Evolutionary conservation across 2,888 invertebrate species (phyloP).

Genomic region (Cerastis rubricosa): DNA sequence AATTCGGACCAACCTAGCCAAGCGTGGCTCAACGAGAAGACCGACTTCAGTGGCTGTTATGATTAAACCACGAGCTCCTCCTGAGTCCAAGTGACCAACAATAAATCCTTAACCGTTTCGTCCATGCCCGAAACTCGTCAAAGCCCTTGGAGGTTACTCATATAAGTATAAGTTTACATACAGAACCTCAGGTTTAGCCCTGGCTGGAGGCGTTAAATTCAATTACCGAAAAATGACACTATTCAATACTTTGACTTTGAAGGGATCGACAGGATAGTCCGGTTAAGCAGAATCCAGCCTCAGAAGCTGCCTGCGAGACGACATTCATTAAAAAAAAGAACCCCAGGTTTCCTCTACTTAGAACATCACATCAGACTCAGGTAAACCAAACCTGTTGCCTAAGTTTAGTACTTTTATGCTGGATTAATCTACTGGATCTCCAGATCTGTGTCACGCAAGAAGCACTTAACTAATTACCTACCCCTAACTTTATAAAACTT

Average conservation of each 20-base stretch:
- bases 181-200: too few relatives aligned
- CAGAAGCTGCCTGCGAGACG: too few relatives aligned
- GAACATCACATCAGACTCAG: background rate
- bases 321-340: too few relatives aligned
- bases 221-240: too few relatives aligned
- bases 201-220: too few relatives aligned
- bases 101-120: background rate
- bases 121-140: background rate
- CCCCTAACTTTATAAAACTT: constrained; percentile 23
- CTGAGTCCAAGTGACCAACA: background rate
- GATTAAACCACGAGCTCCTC: background rate
- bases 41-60: background rate
- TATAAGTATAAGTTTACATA: background rate
- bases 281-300: too few relatives aligned
- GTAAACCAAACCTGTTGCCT: background rate
- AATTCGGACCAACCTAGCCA: too few relatives aligned
- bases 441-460: constrained; percentile 1
- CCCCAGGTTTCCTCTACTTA: background rate
- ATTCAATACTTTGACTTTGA: too few relatives aligned
- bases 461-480: constrained; percentile 26
- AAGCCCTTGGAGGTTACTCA: background rate
- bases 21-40: too few relatives aligned
- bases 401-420: background rate
- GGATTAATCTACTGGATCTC: constrained; percentile 9
- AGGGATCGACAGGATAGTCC: too few relatives aligned